Percentiles rank a stretch among this genome's conserved stretches.
Conservation (phyloP, 2,888 invertebrate species). For the Timandra comae region DNA sequence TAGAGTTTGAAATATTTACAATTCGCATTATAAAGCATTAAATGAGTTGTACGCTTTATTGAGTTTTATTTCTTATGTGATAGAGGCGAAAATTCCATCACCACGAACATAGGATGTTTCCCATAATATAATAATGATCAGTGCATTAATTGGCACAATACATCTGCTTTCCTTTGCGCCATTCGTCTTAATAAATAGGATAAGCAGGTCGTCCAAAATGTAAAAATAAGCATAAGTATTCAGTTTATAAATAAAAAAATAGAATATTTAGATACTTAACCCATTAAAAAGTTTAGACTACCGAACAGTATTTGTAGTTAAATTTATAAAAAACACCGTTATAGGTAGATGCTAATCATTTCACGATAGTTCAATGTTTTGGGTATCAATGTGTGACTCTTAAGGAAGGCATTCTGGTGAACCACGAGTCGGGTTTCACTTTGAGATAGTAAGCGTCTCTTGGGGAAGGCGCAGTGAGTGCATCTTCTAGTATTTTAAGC, state of each 20-base stretch:
- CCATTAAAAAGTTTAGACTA: neutral
- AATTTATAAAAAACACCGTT: too few relatives aligned
- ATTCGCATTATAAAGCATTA: slow-evolving; percentile 27
- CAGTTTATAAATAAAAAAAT: too few relatives aligned
- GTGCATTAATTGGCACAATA: slow-evolving; percentile 43
- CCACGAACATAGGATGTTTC: slow-evolving; percentile 14
- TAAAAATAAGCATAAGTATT: too few relatives aligned
- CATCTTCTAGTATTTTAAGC: slow-evolving; percentile 78
- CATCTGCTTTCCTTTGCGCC: slow-evolving; percentile 51
- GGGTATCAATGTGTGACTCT: slow-evolving; percentile 43
- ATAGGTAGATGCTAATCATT: too few relatives aligned
- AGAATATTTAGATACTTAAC: too few relatives aligned
- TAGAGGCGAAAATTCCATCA: slow-evolving; percentile 22
- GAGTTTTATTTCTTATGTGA: slow-evolving; percentile 16
- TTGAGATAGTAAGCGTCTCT: slow-evolving; percentile 72
- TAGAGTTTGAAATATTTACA: slow-evolving; percentile 48
- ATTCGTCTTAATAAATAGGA: slow-evolving; percentile 40
- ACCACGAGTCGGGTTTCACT: slow-evolving; percentile 71
- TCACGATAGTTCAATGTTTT: too few relatives aligned
- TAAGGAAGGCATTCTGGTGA: slow-evolving; percentile 69
- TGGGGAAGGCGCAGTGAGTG: slow-evolving; percentile 75
- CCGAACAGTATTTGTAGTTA: too few relatives aligned
- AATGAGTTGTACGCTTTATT: slow-evolving; percentile 16
- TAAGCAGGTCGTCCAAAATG: slow-evolving; percentile 52
- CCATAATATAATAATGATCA: slow-evolving; percentile 8